Conservation (phyloP, 1,140 invertebrate species). For the Xylocopa sonorina region DNA sequence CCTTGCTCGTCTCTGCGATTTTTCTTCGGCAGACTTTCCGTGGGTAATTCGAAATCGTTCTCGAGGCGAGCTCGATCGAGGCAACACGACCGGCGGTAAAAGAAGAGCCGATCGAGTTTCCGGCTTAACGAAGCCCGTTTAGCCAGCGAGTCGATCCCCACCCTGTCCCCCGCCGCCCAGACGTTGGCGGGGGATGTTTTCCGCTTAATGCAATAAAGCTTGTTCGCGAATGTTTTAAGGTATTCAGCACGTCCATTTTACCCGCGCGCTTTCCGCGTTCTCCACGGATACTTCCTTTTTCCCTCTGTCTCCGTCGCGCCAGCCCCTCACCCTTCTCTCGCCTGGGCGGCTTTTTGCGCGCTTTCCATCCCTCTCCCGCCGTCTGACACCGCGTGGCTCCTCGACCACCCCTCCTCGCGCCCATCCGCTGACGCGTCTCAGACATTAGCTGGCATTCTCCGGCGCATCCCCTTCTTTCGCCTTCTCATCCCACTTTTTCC, state of each 20-base stretch:
- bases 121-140: slow-evolving; percentile 32
- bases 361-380: slow-evolving; percentile 37
- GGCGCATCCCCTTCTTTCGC: slow-evolving; percentile 32
- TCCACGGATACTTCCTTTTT: neutral
- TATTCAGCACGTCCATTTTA: slow-evolving; percentile 31
- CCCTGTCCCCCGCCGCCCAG: neutral
- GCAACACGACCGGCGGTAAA: neutral
- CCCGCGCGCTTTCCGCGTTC: slow-evolving; percentile 27
- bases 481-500: slow-evolving; percentile 39
- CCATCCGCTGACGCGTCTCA: slow-evolving; percentile 60
- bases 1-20: neutral
- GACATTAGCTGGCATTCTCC: slow-evolving; percentile 66
- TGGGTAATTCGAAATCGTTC: neutral
- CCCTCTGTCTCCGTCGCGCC: slow-evolving; percentile 2
- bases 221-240: slow-evolving; percentile 33
- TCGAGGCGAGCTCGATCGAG: neutral
- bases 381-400: too few species aligned
- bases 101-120: slow-evolving; percentile 1
- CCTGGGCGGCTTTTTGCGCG: slow-evolving; percentile 36
- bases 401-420: slow-evolving; percentile 24
- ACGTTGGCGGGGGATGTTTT: neutral
- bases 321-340: neutral
- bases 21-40: neutral
- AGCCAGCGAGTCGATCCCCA: neutral
- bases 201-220: slow-evolving; percentile 18